These are phyloP conservation scores for Ctenomys sociabilis DNA, from an alignment of 2,113 vertebrate genomes.

Conservation along the genomic window DNA sequence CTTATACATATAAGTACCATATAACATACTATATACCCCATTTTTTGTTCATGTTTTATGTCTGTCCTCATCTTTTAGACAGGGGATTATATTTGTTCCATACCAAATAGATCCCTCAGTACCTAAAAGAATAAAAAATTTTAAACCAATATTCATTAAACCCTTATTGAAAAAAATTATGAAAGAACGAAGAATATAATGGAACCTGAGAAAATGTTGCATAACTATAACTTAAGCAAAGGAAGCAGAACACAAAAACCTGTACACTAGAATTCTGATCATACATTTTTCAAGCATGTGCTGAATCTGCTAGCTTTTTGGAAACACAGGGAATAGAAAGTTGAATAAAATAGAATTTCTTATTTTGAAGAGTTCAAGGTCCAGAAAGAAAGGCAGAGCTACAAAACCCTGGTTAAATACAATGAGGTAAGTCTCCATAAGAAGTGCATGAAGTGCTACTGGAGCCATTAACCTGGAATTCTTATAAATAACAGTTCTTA, in stretches of 20 bases:
- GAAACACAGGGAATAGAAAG: neutral
- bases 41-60: neutral
- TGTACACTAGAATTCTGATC: neutral
- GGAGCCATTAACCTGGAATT: neutral
- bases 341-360: neutral
- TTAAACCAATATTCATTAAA: neutral
- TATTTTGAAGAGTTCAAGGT: neutral
- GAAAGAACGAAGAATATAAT: neutral
- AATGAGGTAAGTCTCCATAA: neutral
- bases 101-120: neutral
- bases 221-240: neutral
- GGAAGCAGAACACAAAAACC: neutral
- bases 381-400: neutral
- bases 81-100: neutral
- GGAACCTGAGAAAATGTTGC: neutral
- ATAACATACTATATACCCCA: neutral
- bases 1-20: neutral
- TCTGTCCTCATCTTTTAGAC: neutral
- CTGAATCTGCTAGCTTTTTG: neutral
- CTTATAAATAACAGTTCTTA: neutral
- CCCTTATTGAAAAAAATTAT: neutral
- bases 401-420: neutral
- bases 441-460: accelerated
- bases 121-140: neutral
- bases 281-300: neutral